These are phyloP conservation scores for Margarornis squamiger DNA, from an alignment of 2,797 vertebrate genomes.

Conservation along the genomic window DNA sequence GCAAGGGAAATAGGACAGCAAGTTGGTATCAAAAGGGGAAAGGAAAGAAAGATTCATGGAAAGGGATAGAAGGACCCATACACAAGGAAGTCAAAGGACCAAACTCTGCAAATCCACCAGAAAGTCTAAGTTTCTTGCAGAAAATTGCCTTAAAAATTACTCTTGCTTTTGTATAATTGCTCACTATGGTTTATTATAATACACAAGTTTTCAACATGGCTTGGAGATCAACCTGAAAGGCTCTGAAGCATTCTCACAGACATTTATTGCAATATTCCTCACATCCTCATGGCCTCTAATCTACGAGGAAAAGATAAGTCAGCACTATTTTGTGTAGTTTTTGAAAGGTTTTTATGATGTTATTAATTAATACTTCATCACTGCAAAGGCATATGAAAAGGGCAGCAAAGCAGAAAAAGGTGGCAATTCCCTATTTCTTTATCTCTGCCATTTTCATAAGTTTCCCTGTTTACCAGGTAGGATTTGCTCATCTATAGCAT, in stretches of 20 bases:
- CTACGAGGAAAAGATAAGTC: not conserved
- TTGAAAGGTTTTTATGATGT: not conserved
- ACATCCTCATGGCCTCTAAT: not conserved
- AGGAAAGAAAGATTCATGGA: not conserved
- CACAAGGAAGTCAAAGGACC: not conserved
- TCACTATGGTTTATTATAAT: not conserved
- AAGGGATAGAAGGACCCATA: not conserved
- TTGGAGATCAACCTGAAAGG: not conserved
- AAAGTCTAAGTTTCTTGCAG: not conserved
- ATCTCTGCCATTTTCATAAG: not conserved
- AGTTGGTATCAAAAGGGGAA: not conserved
- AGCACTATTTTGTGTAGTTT: not conserved
- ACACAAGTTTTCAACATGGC: not conserved
- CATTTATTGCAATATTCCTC: not conserved
- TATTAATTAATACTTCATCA: not conserved
- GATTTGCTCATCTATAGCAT: not conserved
- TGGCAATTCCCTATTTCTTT: not conserved
- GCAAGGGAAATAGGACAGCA: not conserved
- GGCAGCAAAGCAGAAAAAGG: not conserved
- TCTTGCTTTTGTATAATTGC: not conserved
- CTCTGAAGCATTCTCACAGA: not conserved
- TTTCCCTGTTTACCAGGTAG: not conserved
- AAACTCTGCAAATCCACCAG: not conserved
- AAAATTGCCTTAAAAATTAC: not conserved
- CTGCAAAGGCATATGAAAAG: not conserved